Base-by-base conservation (phyloP, 2,797 vertebrate genomes). In the Cetoscarus ocellatus region DNA sequence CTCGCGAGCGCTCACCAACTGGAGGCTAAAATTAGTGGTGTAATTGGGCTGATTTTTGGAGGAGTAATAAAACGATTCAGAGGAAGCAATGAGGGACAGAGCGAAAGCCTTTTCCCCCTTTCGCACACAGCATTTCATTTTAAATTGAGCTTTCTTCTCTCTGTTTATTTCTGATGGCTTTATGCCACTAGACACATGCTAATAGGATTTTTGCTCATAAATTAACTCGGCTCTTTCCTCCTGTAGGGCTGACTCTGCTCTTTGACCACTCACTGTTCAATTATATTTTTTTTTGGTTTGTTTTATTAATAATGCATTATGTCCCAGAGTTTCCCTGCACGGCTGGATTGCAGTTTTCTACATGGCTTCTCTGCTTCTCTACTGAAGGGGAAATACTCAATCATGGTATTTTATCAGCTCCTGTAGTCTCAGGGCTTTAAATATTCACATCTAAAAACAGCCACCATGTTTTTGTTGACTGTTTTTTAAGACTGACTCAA, bases 191-290 rank as follows among this genome's bases (percentile, higher is more conserved):
- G 89, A 91, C 85, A 91, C 81, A 83, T 84, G 78, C 84, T 94
- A 92, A 93, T 91, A 88, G 86, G 90, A 92, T 93, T 92, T 92
- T 86, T 89, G 80, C 87, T 86, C 80, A 85, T 89, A 91, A 92
- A 92, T 93, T 88, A 89, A 88, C 87, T 85, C 54, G 58, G 68
- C 74, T 88, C 80, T 86, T 77, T 89, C 73, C 68, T 91, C 69
- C 88, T 64, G 45, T 75, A 67, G 88, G 84, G 81, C 74, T 63
- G 56, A 87, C 76, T 87, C 86, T 89, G 85, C 86, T 89, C 86
- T 91, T 85, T 89, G 87, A 87, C 90, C 87, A 82, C 79, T 92
- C 86, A 83, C 65, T 84, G 79, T 82, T 83, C 84, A 82, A 84
- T 83, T 87, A 77, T 71, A 65, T 61, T 15, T 80, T 77, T 83